Evolutionary conservation across 2,888 invertebrate genomes (phyloP), one percentile per base, ranked within the genome.

Genomic region (Pycnomerus fuliginosus): DNA sequence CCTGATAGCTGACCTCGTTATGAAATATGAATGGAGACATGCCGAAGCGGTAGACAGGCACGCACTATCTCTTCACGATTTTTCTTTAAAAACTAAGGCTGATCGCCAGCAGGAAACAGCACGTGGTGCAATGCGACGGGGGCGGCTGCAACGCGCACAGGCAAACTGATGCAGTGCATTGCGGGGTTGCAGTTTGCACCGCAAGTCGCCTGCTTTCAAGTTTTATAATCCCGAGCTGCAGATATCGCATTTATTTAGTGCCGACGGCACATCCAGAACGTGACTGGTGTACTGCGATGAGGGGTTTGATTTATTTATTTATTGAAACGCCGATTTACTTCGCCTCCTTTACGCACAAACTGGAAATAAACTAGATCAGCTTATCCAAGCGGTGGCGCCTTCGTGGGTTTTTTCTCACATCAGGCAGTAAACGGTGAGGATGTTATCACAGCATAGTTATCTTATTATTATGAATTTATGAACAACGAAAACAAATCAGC

Each of bases 81-180:
- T 20, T 8, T 20, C 20, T 20, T 7, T 20, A 20, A 8, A 20
- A 4, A 20, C 7, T 20, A 4, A 20, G 20, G 5, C 7, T 20
- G 20, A 7, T 7, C 7, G 8, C 7, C 5, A 20, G 20, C 20
- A 20, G 8, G 4, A 35, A 17, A 31, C 41, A 51, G 46, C 56
- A 61, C 58, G 62, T 64, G 67, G 63, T 67, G 64, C 67, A 67
- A 55, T 67, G 67, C 68, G 64, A 60, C 33, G 75, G 74, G 74
- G 74, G 71, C 70, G 74, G 73, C 72, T 65, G 73, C 70, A 69
- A 69, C 72, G 54, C 59, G 55, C 54, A 52, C 53, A 52, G 44
- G 54, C 55, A 40, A 48, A 55, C 55, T 53, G n/a, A n/a, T n/a
- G 49, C 56, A 47, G 56, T 55, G 53, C 48, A 58, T 44, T 54